Conservation (phyloP, 1,140 invertebrate species). For the Nilaparvata lugens region DNA sequence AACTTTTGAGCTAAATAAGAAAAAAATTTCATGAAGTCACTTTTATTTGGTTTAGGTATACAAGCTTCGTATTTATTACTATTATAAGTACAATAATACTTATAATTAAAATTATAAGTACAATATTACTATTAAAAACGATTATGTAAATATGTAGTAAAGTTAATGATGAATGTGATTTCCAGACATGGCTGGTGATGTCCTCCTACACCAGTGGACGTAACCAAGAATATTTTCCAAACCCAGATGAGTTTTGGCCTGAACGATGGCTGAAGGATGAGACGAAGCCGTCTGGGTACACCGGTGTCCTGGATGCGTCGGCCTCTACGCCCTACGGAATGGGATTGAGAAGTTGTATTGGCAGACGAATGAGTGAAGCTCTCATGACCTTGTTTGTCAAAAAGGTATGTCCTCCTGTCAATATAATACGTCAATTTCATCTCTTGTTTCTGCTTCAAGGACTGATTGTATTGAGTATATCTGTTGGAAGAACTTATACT, state of each 20-base stretch:
- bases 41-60: too few species aligned
- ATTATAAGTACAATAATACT: too few species aligned
- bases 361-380: constrained; percentile 63
- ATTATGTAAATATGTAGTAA: not conserved
- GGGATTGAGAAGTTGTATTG: constrained; percentile 71
- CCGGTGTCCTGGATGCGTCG: constrained; percentile 43
- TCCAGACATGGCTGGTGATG: constrained; percentile 63
- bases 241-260: constrained; percentile 60
- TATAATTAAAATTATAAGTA: too few species aligned
- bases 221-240: constrained; percentile 54
- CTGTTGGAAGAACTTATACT: too few species aligned
- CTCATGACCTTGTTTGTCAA: constrained; percentile 47
- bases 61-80: too few species aligned
- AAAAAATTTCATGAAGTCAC: too few species aligned
- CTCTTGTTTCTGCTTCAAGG: not conserved
- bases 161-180: constrained; percentile 12
- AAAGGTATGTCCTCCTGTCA: not conserved
- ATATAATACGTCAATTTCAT: not conserved
- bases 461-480: too few species aligned
- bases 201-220: constrained; percentile 74
- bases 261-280: constrained; percentile 59
- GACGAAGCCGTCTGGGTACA: constrained; percentile 32
- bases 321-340: constrained; percentile 76
- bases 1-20: too few species aligned
- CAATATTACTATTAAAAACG: too few species aligned